Evolutionary conservation across 1,140 invertebrate species (phyloP), one percentile per base, ranked within the genome.

Genomic region (Saccostrea glomerata): DNA sequence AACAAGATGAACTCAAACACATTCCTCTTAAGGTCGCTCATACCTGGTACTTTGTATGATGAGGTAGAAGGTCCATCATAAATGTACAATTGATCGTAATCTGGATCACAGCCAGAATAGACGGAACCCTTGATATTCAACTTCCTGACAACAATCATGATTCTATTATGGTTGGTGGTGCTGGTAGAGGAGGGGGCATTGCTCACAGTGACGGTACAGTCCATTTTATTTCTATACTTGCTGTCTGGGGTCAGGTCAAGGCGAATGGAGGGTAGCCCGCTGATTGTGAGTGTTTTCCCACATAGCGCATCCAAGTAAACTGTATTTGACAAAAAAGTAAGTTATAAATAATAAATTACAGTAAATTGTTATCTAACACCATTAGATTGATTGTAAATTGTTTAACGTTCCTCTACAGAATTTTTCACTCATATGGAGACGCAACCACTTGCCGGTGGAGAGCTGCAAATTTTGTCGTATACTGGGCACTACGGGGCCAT

Each of bases 221-320:
- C 56, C 84, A 85, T 85, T 5, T 60, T 60, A 36, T 63, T 63
- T n/a, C 20, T 36, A 56, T 85, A 85, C n/a, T 40, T 63, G 47
- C 47, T 60, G 55, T 54, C 13, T 23, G 11, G 7, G 15, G 55
- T 85, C 55, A 85, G 23, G 4, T 85, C 55, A 4, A 85, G 56
- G 23, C 84, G 84, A 30, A 85, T 85, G 23, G 84, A 85, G 7
- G 84, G 84, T 7, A 36, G 17, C 4, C 5, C 15, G 5, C 40
- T 20, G 12, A 85, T 58, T 6, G 25, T 60, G 7, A 85, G 56
- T 13, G 84, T 85, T 36, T 36, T 11, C 15, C 23, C 58, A 60
- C 84, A 85, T 17, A 15, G 30, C 4, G 7, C 1, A 12, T 85
- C 84, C 84, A 85, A 63, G 58, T 85, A 85, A 36, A 63, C 84